Base-by-base conservation (phyloP, 1,140 invertebrate species). In the Tetraneura akinire region DNA sequence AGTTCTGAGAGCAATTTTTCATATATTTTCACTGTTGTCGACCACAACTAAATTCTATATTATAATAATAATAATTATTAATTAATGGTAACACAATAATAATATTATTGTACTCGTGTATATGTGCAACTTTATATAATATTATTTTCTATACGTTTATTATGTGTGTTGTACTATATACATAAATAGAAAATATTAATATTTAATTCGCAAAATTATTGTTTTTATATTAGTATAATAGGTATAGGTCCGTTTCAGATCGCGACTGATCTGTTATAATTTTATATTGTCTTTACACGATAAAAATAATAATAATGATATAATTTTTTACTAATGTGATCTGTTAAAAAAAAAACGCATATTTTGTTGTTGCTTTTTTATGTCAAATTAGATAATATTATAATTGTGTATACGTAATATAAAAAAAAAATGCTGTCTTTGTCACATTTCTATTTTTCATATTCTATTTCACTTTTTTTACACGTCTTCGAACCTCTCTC, bases 311-410 rank as follows among this genome's bases (percentile, higher is more conserved):
- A 21, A 68, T 68, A 14, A 45, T 68, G 21, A 45, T 68, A 68
- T 13, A 14, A 47, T 68, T 11, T n/a, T 45, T 45, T 68, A 74
- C 71, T 74, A 74, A 51, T 74, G 53, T 74, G 71, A 57, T 74
- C 71, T 74, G 71, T 74, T 57, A 45, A 57, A 45, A 23, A 23
- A 57, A 13, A 14, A 47, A 29, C 47, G 51, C 29, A 29, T 51
- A 37, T 76, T 11, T 76, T 74, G 5, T 57, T 55, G 3, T 71
- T 55, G 57, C 53, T 73, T 49, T 53, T 73, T 49, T 53, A 18
- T 37, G 53, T 53, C 4, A 21, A 45, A 45, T 5, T 53, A n/a
- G 10, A 2, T 53, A n/a, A n/a, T n/a, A n/a, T n/a, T n/a, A n/a
- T n/a, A n/a, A n/a, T n/a, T n/a, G n/a, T n/a, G n/a, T n/a, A 47